phyloP scores from a whole-genome alignment of 2,888 invertebrate genomes.

The Drosophila nr. perissopoda region DNA sequence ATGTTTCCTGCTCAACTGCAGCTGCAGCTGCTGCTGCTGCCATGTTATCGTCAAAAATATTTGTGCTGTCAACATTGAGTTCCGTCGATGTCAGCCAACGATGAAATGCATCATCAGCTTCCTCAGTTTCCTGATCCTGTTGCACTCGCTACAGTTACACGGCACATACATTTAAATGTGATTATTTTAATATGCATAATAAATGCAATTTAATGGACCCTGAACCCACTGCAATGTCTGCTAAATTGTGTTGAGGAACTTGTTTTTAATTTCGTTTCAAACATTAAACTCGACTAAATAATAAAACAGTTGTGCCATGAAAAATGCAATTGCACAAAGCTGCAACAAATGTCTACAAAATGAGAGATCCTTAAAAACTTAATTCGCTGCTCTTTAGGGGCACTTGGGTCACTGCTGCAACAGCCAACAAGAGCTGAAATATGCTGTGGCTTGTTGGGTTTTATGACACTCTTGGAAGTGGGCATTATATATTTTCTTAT shows the following conservation, averaged over 20 bases:
- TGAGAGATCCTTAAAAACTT: conserved; percentile 41
- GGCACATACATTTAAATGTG: conserved; percentile 1
- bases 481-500: background rate
- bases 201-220: conserved; percentile 26
- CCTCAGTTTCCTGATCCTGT: conserved; percentile 56
- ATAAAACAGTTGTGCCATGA: conserved; percentile 64
- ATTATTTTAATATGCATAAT: conserved; percentile 17
- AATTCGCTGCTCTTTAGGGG: conserved; percentile 47
- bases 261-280: conserved; percentile 9
- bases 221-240: conserved; percentile 18
- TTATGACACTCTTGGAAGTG: background rate
- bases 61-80: conserved; percentile 76
- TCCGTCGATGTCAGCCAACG: conserved; percentile 83
- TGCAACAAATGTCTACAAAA: conserved; percentile 18
- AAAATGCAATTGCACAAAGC: conserved; percentile 54
- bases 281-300: conserved; percentile 58
- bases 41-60: conserved; percentile 61
- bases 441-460: conserved; percentile 10
- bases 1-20: conserved; percentile 60
- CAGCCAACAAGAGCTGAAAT: conserved; percentile 6
- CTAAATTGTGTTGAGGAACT: conserved; percentile 41
- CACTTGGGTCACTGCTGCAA: conserved; percentile 26
- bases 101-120: conserved; percentile 81
- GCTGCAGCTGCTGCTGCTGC: conserved; percentile 29
- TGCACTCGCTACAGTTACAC: conserved; percentile 20